These are phyloP conservation scores for Hoplostethus atlanticus DNA, from an alignment of 2,797 vertebrate genomes.

Conservation along the genomic window DNA sequence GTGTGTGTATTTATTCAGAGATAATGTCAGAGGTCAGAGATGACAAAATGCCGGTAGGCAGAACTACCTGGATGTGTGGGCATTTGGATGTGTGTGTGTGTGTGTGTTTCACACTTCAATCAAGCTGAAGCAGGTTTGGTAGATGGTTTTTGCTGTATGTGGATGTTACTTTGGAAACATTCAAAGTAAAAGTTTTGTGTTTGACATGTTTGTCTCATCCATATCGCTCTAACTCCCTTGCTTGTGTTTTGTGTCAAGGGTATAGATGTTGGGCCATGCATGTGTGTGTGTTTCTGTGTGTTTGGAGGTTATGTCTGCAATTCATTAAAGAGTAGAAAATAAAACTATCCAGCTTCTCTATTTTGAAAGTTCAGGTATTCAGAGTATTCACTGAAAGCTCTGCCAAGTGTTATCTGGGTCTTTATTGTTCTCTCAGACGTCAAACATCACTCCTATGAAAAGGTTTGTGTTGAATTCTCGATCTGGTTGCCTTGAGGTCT, in stretches of 20 bases:
- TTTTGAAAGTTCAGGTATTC: slow-evolving; percentile 43
- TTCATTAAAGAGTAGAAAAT: background rate
- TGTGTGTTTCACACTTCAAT: slow-evolving; percentile 21
- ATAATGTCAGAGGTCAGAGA: slow-evolving; percentile 11
- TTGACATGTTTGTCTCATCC: too few relatives aligned
- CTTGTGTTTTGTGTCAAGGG: too few relatives aligned
- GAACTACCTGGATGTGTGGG: slow-evolving; percentile 31
- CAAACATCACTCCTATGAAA: slow-evolving; percentile 28
- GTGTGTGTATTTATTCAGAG: slow-evolving; percentile 7
- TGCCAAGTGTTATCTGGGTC: slow-evolving; percentile 55
- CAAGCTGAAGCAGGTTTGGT: slow-evolving; percentile 18
- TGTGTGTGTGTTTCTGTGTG: slow-evolving; percentile 6
- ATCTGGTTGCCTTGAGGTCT: slow-evolving; percentile 32
- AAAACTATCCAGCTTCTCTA: slow-evolving; percentile 38
- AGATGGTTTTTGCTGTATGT: background rate
- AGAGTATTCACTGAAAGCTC: slow-evolving; percentile 22
- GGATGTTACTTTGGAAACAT: background rate
- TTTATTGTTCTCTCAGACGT: slow-evolving; percentile 57
- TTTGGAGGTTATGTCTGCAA: background rate
- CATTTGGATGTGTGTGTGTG: slow-evolving; percentile 23
- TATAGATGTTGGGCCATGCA: background rate
- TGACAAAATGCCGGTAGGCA: slow-evolving; percentile 18
- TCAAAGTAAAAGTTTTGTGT: background rate
- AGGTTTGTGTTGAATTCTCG: slow-evolving; percentile 36
- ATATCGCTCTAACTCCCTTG: too few relatives aligned